Percentiles rank a stretch among this genome's conserved stretches.
Evolutionary conservation across 1,140 invertebrate genomes (phyloP).

Genomic region (Bacillus rossius): DNA sequence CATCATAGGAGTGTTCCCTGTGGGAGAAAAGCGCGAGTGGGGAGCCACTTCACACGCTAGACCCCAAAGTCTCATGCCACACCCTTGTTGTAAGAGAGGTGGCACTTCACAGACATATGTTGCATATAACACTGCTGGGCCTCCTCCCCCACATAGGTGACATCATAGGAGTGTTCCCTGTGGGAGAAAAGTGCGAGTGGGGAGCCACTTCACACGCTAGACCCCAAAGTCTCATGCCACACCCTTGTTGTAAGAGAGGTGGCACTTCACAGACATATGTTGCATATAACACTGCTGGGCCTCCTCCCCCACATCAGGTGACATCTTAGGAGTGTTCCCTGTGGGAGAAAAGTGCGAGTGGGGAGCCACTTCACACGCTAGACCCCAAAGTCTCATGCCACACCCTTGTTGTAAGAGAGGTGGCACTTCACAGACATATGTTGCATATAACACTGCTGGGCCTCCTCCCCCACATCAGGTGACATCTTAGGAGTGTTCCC

Average conservation of each 20-base stretch:
- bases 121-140: constrained; percentile 57
- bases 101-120: constrained; percentile 55
- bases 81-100: background rate
- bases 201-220: too few species aligned
- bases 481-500: too few species aligned
- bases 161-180: too few species aligned
- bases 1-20: too few species aligned
- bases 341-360: too few species aligned
- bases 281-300: constrained; percentile 57
- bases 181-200: too few species aligned
- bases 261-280: constrained; percentile 55
- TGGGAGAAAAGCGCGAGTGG: too few species aligned
- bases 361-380: too few species aligned
- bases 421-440: constrained; percentile 52
- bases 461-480: constrained; percentile 85
- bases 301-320: constrained; percentile 84
- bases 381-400: background rate
- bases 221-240: background rate
- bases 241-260: background rate
- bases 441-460: constrained; percentile 59
- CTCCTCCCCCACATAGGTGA: constrained; percentile 84
- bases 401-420: background rate
- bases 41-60: too few species aligned
- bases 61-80: background rate
- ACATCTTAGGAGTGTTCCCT: too few species aligned